Conservation (phyloP, 2,888 invertebrate species). For the Cryptocephalus primarius region DNA sequence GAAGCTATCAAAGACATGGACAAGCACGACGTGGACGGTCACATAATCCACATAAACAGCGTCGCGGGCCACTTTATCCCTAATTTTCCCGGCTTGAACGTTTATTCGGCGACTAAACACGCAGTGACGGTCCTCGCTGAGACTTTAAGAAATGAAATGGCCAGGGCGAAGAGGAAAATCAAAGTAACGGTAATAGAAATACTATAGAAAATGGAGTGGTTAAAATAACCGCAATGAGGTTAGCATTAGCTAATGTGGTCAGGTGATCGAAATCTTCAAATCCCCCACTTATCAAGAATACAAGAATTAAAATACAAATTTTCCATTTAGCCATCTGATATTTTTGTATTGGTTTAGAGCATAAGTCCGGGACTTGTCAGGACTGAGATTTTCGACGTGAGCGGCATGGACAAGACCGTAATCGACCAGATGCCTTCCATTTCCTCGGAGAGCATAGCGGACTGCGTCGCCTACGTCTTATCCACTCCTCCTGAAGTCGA, state of each 20-base stretch:
- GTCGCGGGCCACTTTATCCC: constrained; percentile 7
- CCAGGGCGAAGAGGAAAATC: constrained; percentile 7
- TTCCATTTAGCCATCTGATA: too few species aligned
- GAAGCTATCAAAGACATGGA: constrained; percentile 11
- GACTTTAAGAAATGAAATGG: constrained; percentile 12
- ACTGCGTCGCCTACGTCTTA: not conserved
- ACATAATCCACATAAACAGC: constrained; percentile 13
- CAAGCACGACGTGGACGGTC: constrained; percentile 7
- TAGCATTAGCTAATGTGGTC: too few species aligned
- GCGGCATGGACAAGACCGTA: not conserved
- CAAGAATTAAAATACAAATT: too few species aligned
- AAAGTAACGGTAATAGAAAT: constrained; percentile 13
- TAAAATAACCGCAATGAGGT: too few species aligned
- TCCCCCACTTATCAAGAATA: too few species aligned
- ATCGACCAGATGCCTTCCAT: not conserved
- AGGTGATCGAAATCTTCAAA: too few species aligned
- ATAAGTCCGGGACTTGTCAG: constrained; percentile 7
- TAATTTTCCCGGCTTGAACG: constrained; percentile 7
- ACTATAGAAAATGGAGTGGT: too few species aligned
- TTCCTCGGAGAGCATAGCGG: constrained; percentile 2
- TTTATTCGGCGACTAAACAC: constrained; percentile 14
- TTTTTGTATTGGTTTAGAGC: constrained; percentile 2
- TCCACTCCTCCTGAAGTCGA: not conserved
- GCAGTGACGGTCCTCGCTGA: constrained; percentile 16
- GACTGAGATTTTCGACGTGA: constrained; percentile 1